A percentile compares a stretch with the other conserved stretches of the same genome.
These are phyloP conservation scores for Python bivittatus DNA, from an alignment of 2,113 vertebrate genomes.

Conservation along the genomic window DNA sequence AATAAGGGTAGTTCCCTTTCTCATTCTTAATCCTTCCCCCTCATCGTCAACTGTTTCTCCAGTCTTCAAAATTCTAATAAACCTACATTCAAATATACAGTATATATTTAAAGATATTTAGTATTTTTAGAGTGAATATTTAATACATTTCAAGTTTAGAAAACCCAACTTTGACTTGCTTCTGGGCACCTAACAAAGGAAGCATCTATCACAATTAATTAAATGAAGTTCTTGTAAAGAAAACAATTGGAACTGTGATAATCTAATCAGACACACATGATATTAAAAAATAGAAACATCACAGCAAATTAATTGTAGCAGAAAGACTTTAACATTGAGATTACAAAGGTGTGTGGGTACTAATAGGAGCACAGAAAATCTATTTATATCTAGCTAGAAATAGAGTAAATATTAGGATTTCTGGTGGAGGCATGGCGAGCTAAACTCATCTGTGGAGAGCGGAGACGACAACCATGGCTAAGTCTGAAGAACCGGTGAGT, in stretches of 20 bases:
- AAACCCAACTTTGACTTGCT: neutral
- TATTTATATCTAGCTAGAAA: slow-evolving; percentile 21
- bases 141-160: neutral
- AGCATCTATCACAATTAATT: slow-evolving; percentile 15
- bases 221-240: slow-evolving; percentile 38
- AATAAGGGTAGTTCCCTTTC: neutral
- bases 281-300: slow-evolving; percentile 62
- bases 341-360: slow-evolving; percentile 32
- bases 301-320: slow-evolving; percentile 57
- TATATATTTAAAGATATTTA: neutral
- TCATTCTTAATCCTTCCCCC: neutral
- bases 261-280: slow-evolving; percentile 40
- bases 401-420: slow-evolving; percentile 19
- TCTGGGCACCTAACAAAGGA: neutral
- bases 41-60: no score
- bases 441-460: neutral
- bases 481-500: neutral
- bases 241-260: slow-evolving; percentile 46
- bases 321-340: slow-evolving; percentile 55
- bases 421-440: slow-evolving; percentile 12
- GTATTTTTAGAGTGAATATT: neutral
- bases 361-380: neutral
- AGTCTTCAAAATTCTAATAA: no score
- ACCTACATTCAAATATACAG: no score
- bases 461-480: neutral